Percentiles rank a stretch among this genome's conserved stretches.
Conservation (phyloP, 64 coral and sea anemone species). For the Montipora foliosa region DNA sequence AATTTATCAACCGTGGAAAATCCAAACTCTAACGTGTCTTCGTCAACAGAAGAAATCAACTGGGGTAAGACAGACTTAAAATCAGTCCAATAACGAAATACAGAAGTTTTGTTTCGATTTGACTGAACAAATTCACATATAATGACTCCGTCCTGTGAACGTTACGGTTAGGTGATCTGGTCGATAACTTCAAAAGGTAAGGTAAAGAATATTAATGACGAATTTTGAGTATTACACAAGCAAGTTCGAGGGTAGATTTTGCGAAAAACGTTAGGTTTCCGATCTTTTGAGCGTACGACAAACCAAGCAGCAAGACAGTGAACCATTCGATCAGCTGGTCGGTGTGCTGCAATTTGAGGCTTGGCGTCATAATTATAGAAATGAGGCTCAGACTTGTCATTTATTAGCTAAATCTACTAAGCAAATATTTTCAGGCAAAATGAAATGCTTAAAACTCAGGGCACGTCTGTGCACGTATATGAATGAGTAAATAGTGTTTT, state of each 20-base stretch:
- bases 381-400: not conserved
- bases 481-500: not conserved
- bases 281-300: no score
- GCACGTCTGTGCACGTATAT: not conserved
- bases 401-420: not conserved
- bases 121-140: not conserved
- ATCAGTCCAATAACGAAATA: no score
- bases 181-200: not conserved
- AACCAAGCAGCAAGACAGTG: no score
- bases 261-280: not conserved
- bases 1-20: not conserved
- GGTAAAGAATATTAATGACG: not conserved
- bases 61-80: conserved; percentile 20
- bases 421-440: not conserved
- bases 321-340: no score
- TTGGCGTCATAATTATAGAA: not conserved
- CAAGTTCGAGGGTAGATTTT: not conserved
- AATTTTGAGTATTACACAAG: not conserved
- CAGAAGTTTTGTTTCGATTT: not conserved
- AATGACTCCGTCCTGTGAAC: not conserved
- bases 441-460: not conserved
- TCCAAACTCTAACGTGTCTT: not conserved
- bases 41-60: not conserved
- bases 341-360: no score
- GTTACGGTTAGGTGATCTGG: not conserved